Conservation (phyloP, 2,113 vertebrate genomes). For the Arenaria interpres region DNA sequence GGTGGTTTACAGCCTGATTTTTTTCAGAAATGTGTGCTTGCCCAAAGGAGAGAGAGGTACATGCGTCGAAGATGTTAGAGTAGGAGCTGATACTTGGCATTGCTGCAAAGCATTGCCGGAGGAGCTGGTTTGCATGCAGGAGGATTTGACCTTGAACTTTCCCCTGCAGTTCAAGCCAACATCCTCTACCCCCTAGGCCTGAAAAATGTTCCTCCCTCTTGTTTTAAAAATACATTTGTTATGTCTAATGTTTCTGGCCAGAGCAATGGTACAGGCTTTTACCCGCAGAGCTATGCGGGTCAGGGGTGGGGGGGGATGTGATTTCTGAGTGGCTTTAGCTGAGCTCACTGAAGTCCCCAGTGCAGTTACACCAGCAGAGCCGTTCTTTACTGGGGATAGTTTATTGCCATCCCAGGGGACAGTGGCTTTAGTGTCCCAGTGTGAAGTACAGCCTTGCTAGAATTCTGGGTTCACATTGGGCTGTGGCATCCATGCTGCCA, state of each 20-base stretch:
- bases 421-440: not conserved
- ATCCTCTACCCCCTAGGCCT: conserved; percentile 9
- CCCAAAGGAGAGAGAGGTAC: not conserved
- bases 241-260: conserved; percentile 44
- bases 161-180: conserved; percentile 24
- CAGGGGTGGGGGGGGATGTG: conserved; percentile 20
- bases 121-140: not conserved
- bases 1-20: not conserved
- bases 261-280: not conserved
- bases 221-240: conserved; percentile 63
- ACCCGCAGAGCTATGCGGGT: conserved; percentile 3
- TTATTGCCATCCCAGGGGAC: not conserved
- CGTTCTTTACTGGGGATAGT: not conserved
- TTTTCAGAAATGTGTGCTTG: not conserved
- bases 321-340: not conserved
- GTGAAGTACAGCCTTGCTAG: not conserved
- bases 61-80: not conserved
- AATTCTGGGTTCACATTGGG: not conserved
- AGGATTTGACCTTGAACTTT: conserved; percentile 45
- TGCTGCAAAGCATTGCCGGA: not conserved
- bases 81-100: not conserved
- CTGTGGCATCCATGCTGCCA: not conserved
- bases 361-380: not conserved
- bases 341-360: not conserved
- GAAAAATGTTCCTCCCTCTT: conserved; percentile 11